phyloP scores from a whole-genome alignment of 1,140 invertebrate species.

The Druon quercuslanigerum region DNA sequence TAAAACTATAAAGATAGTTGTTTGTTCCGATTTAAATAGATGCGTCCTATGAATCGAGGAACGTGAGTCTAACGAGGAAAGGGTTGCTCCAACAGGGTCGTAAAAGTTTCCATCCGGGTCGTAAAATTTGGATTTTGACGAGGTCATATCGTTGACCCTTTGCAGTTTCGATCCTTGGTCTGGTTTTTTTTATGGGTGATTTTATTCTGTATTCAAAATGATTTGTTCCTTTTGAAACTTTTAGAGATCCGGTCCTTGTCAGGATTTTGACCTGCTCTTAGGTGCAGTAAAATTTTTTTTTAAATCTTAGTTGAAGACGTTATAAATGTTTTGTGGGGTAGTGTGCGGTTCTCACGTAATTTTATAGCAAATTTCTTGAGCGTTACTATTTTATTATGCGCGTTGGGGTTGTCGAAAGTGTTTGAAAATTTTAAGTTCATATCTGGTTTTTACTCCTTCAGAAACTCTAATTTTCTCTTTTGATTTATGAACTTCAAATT shows the following conservation, averaged over 20 bases:
- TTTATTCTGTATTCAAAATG: slow-evolving; percentile 21
- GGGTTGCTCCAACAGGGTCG: slow-evolving; percentile 11
- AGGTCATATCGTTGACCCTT: slow-evolving; percentile 25
- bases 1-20: not conserved
- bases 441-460: not conserved
- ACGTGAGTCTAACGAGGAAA: slow-evolving; percentile 24
- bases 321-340: slow-evolving; percentile 23
- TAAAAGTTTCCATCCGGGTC: slow-evolving; percentile 29
- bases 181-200: not conserved
- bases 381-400: not conserved
- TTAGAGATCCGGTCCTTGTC: slow-evolving; percentile 10
- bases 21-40: slow-evolving; percentile 23
- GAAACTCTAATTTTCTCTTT: no score
- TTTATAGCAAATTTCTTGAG: not conserved
- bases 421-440: not conserved
- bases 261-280: not conserved
- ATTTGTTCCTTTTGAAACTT: slow-evolving; percentile 25
- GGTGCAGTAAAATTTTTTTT: slow-evolving; percentile 6
- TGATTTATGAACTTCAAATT: no score
- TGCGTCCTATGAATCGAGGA: slow-evolving; percentile 3
- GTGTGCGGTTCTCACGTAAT: slow-evolving; percentile 26
- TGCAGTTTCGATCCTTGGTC: not conserved
- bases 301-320: slow-evolving; percentile 1
- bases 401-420: not conserved
- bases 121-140: slow-evolving; percentile 22